Conservation (phyloP, 2,113 vertebrate species). For the Brachionichthys hirsutus region DNA sequence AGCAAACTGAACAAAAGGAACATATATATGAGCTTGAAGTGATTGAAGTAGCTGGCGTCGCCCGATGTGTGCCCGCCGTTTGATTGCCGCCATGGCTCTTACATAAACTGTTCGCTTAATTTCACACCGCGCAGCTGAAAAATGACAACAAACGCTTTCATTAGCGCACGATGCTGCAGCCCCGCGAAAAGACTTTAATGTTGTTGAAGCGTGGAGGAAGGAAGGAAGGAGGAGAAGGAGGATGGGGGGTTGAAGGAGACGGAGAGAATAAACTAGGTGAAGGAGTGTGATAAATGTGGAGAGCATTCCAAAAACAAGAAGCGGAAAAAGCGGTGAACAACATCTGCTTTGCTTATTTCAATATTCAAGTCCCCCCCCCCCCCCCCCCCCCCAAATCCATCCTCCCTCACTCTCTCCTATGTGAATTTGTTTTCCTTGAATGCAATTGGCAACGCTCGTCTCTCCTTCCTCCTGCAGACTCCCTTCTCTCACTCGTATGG, state of each 20-base stretch:
- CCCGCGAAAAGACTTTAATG: conserved; percentile 73
- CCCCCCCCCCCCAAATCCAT: conserved; percentile 8
- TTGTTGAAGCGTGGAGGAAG: conserved; percentile 70
- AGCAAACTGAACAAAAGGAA: conserved; percentile 87
- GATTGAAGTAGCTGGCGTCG: conserved; percentile 86
- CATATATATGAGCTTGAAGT: conserved; percentile 87
- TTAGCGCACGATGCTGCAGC: conserved; percentile 81
- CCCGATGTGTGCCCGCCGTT: conserved; percentile 80
- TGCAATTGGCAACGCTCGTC: conserved; percentile 68
- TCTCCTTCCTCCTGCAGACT: conserved; percentile 33
- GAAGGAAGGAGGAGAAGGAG: conserved; percentile 42
- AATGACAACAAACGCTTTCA: conserved; percentile 87
- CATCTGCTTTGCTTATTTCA: conserved; percentile 71
- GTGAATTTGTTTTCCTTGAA: conserved; percentile 66
- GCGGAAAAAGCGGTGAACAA: conserved; percentile 47
- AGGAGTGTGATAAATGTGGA: conserved; percentile 69
- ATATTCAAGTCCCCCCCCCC: conserved; percentile 60
- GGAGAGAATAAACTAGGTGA: conserved; percentile 63
- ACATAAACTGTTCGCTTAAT: conserved; percentile 87
- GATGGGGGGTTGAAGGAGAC: conserved; percentile 22
- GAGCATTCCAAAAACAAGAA: conserved; percentile 70
- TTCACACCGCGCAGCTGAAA: conserved; percentile 84
- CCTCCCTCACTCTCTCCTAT: conserved; percentile 45
- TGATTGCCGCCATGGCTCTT: conserved; percentile 87
- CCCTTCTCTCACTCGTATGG: conserved; percentile 26